Evolutionary conservation across 2,888 invertebrate species (phyloP), one percentile per base, ranked within the genome.

Genomic region (Eupithecia vulgata): DNA sequence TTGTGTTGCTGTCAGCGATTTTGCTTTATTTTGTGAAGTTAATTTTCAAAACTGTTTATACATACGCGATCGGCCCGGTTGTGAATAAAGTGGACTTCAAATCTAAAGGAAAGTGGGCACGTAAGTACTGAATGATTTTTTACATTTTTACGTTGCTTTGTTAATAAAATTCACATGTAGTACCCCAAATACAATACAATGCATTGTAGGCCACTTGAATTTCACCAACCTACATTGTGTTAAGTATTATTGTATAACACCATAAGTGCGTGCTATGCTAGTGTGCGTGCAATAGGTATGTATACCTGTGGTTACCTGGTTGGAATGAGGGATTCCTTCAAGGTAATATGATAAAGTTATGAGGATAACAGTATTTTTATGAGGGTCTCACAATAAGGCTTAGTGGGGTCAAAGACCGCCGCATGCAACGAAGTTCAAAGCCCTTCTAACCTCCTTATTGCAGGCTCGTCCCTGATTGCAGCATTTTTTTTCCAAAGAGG

Each of bases 51-150:
- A 79, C 87, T 13, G 70, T 93, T 70, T 93, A 91, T 78, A 85
- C 82, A 34, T 93, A 88, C 76, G 86, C 96, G 57, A 81, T 96
- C 70, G 95, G 95, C 34, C 96, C 95, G 52, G 87, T 94, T 45
- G 82, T 96, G 12, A 87, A 96, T 71, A 93, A 93, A 81, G 93
- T 97, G 73, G 95, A 97, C 90, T 95, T 97, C 77, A 95, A 95
- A 84, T 95, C 95, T 65, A 95, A 96, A 86, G 97, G 97, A 82
- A 95, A 96, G 91, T 98, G 97, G 97, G 97, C 97, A 90, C 95
- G 97, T 97, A 91, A 96, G 96, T 95, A 67, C 40, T 64, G n/a
- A 35, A 40, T 57, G 64, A 35, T 37, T 21, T 35, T 34, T 37
- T n/a, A 45, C 7, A 45, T 0, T 17, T 17, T 0, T 5, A 45